These are phyloP conservation scores for Triplophysa bombifrons DNA, from an alignment of 2,797 vertebrate genomes.

Conservation along the genomic window DNA sequence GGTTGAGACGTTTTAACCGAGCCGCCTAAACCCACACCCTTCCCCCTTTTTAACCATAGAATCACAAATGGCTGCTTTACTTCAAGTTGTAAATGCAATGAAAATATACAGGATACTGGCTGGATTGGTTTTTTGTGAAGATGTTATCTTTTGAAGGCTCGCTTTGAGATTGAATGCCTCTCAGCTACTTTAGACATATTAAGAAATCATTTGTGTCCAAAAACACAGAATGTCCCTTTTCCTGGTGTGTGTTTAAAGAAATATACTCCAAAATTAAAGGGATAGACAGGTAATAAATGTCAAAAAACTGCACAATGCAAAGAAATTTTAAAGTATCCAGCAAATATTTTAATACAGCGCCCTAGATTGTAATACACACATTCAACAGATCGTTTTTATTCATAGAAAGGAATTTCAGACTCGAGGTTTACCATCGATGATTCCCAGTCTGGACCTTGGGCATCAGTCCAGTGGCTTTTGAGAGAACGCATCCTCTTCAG, in stretches of 20 bases:
- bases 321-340: background rate
- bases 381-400: too few relatives aligned
- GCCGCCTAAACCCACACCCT: background rate
- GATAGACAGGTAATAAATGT: background rate
- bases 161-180: slow-evolving; percentile 25
- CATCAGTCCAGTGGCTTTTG: slow-evolving; percentile 53
- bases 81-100: slow-evolving; percentile 47
- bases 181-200: slow-evolving; percentile 36
- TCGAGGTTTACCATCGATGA: background rate
- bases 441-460: slow-evolving; percentile 23
- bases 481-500: slow-evolving; percentile 54
- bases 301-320: background rate
- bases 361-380: too few relatives aligned
- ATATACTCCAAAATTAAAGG: background rate
- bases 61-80: slow-evolving; percentile 50
- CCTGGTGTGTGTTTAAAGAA: background rate
- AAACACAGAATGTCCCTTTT: background rate
- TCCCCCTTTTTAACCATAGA: slow-evolving; percentile 2
- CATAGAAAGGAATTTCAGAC: background rate
- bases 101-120: slow-evolving; percentile 58
- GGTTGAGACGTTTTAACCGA: background rate
- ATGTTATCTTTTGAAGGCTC: slow-evolving; percentile 52
- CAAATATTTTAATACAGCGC: too few relatives aligned
- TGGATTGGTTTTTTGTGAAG: slow-evolving; percentile 49
- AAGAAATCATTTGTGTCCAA: background rate